phyloP scores from a whole-genome alignment of 2,797 vertebrate species.

The Acestrorhynchus altus region DNA sequence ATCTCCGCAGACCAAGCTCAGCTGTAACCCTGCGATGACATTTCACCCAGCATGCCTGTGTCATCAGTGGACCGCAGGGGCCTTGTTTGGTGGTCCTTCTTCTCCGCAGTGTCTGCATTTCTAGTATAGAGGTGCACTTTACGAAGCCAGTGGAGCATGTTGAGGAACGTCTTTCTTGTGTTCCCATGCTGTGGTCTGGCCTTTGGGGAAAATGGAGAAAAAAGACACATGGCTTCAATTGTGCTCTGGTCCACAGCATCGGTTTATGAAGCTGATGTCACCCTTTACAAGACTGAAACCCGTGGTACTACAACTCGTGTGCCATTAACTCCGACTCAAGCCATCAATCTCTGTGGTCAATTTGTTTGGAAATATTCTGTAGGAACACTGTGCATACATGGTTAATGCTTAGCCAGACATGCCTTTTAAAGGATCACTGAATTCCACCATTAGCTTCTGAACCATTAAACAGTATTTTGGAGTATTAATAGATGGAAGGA shows the following conservation, averaged over 20 bases:
- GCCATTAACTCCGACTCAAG: slow-evolving; percentile 54
- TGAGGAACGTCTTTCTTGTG: slow-evolving; percentile 34
- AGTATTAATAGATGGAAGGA: slow-evolving; percentile 57
- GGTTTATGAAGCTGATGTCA: slow-evolving; percentile 66
- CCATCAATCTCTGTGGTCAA: slow-evolving; percentile 52
- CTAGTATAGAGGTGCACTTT: slow-evolving; percentile 23
- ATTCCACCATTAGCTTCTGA: slow-evolving; percentile 60
- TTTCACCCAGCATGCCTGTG: slow-evolving; percentile 23
- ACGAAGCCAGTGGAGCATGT: slow-evolving; percentile 21
- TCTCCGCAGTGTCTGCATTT: slow-evolving; percentile 24
- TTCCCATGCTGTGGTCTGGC: slow-evolving; percentile 48
- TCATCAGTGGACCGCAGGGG: slow-evolving; percentile 7
- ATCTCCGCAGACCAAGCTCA: too few species aligned
- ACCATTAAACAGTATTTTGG: slow-evolving; percentile 59
- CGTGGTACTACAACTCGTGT: slow-evolving; percentile 35
- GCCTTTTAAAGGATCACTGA: slow-evolving; percentile 60
- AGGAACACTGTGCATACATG: slow-evolving; percentile 38
- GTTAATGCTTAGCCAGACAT: slow-evolving; percentile 50
- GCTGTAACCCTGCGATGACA: slow-evolving; percentile 6
- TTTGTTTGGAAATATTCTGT: slow-evolving; percentile 63
- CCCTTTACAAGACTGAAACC: slow-evolving; percentile 55
- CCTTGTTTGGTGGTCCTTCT: slow-evolving; percentile 21
- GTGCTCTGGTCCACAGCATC: slow-evolving; percentile 48
- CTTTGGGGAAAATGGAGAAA: slow-evolving; percentile 43
- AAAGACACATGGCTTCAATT: slow-evolving; percentile 49